Conservation (phyloP, 2,797 vertebrate species). For the Chaetodon trifasciatus region DNA sequence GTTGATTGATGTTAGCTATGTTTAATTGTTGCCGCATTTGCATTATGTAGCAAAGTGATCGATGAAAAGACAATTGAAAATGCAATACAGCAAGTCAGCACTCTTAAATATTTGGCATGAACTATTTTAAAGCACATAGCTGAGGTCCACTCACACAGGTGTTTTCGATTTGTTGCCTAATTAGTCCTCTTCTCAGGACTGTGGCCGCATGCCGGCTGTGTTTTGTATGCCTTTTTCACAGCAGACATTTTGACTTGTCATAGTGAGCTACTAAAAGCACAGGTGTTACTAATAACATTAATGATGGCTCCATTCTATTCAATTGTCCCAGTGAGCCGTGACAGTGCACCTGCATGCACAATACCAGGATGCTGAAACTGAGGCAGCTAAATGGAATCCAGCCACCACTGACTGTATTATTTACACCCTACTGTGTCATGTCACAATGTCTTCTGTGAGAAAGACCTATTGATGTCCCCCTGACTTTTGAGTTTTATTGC, state of each 20-base stretch:
- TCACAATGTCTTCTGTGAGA: neutral
- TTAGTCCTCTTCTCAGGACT: conserved; percentile 8
- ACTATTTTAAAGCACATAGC: neutral
- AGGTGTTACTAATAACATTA: conserved; percentile 33
- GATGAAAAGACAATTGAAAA: too few species aligned
- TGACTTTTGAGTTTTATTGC: conserved; percentile 18
- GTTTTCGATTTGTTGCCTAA: conserved; percentile 14
- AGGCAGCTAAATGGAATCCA: conserved; percentile 6
- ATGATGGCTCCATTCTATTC: neutral
- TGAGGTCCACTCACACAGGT: neutral
- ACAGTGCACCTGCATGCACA: neutral
- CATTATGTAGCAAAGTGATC: too few species aligned
- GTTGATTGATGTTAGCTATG: too few species aligned
- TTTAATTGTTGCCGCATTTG: too few species aligned
- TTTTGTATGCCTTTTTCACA: conserved; percentile 7
- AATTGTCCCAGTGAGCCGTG: neutral
- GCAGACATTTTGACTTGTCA: conserved; percentile 1
- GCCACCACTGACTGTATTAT: neutral
- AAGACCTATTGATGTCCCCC: neutral
- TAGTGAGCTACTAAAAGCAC: conserved; percentile 8
- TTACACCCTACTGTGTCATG: neutral
- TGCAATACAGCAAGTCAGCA: neutral
- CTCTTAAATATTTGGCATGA: neutral
- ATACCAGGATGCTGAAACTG: neutral
- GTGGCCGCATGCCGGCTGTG: too few species aligned